Base-by-base conservation (phyloP, 2,797 vertebrate genomes). In the Mus minutoides region DNA sequence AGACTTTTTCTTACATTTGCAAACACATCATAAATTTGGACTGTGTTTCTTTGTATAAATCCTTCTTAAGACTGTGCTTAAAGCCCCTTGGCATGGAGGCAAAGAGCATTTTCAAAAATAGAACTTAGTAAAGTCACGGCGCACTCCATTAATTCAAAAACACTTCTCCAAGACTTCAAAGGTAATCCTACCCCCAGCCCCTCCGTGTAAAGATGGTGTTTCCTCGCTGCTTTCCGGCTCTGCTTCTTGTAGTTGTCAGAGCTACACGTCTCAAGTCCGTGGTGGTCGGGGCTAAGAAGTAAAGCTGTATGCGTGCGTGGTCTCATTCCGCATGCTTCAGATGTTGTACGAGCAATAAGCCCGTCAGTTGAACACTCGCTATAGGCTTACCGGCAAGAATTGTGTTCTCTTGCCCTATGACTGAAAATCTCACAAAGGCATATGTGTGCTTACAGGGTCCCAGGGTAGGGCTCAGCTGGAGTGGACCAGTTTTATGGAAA, bases 61-160 rank as follows among this genome's bases (percentile, higher is more conserved):
- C 98, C 98, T 95, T 96, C 98, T 98, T 94, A 97, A 92, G 96
- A 97, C 97, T 77, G 96, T 96, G 97, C 95, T 84, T 84, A 96
- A 97, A 98, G 96, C 80, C 97, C 98, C 97, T 94, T 98, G 98
- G 98, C 98, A 98, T 52, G 96, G 91, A 96, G 0, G 97, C 97
- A 98, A 98, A 98, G 98, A 97, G 96, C 92, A 79, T 97, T 97
- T 98, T 98, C 97, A 96, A 98, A 99, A 99, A 98, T 98, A 98
- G 98, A 98, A 98, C 97, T 98, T 97, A 97, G 97, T 67, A 96
- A 98, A 98, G 98, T 98, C 98, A 97, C 97, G 54, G 19, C 82
- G 92, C 98, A 99, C 98, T 97, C 98, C 98, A 99, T 98, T 98
- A 98, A 99, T 98, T 98, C 98, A 97, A 98, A 98, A 98, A 98